Base-by-base conservation (phyloP, 2,797 vertebrate species). In the Sus cebifrons region DNA sequence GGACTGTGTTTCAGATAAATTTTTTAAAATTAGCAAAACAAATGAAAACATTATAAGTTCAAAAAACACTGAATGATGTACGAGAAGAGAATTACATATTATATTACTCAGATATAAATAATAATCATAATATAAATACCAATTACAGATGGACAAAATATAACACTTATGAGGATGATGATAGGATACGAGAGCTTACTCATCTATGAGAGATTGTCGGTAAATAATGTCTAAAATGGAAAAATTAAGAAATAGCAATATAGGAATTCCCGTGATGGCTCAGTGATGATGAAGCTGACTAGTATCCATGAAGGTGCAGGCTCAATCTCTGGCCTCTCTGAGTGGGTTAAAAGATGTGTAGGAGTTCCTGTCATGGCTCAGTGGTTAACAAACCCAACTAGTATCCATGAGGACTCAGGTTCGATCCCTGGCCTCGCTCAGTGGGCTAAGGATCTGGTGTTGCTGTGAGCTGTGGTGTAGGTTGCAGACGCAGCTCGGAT, bases 221-320 rank as follows among this genome's bases (percentile, higher is more conserved):
- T 95, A 89, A 89, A 62, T 94, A 60, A 83, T 73, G 6, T 75
- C 68, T 96, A 86, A 86, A 90, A 54, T 93, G 14, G 64, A 85
- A 95, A 79, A 78, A 17, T 79, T 32, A 87, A 75, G 32, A 86
- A 86, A 78, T 75, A 89, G 27, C 49, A 86, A 7, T 65, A 44
- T 83, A 56, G 44, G 44, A 49, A 49, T 49, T 49, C 44, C 44
- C 6, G 9, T 49, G 6, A 49, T 6, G 44, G 44, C 44, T 49
- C 44, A 49, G 44, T 10, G 44, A 49, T 49, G 9, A 49, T 49
- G 44, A 49, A 49, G 9, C 9, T 49, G 44, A 49, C 44, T 49
- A 10, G 44, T 49, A 49, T 49, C 44, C 9, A 49, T 49, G 44
- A 49, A 10, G 44, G 44, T 10, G 9, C 44, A 49, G 44, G 44